phyloP scores from a whole-genome alignment of 2,797 vertebrate genomes.

The Pangasius sanitwongsei region DNA sequence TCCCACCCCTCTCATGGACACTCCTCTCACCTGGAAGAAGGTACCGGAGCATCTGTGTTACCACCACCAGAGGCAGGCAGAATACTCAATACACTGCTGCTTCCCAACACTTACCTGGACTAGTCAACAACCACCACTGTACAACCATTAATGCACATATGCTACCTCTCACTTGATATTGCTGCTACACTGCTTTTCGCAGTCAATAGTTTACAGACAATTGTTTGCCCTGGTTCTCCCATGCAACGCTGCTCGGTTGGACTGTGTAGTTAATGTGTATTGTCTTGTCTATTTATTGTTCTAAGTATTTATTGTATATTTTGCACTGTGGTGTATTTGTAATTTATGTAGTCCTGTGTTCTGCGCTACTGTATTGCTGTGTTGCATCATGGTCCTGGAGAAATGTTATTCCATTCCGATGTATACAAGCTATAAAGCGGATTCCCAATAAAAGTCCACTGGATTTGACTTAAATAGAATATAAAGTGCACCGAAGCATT shows the following conservation, averaged over 20 bases:
- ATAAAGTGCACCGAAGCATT: not conserved
- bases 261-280: too few relatives aligned
- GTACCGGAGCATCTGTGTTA: not conserved
- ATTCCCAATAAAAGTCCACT: not conserved
- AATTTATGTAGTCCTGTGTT: not conserved
- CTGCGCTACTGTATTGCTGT: not conserved
- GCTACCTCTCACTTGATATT: too few relatives aligned
- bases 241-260: too few relatives aligned
- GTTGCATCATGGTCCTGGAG: not conserved
- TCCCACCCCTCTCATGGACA: not conserved
- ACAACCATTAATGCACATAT: not conserved
- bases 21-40: not conserved
- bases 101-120: not conserved
- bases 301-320: too few relatives aligned
- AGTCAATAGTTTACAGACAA: too few relatives aligned
- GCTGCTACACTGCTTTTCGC: too few relatives aligned
- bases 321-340: too few relatives aligned
- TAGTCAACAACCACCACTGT: not conserved
- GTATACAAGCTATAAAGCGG: not conserved
- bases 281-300: too few relatives aligned
- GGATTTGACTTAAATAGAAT: not conserved
- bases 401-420: not conserved
- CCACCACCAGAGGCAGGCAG: not conserved
- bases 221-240: too few relatives aligned
- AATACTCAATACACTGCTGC: not conserved